A percentile compares a stretch with the other conserved stretches of the same genome.
Evolutionary conservation across 1,140 invertebrate species (phyloP).

Genomic region (Trachymyrmex septentrionalis): DNA sequence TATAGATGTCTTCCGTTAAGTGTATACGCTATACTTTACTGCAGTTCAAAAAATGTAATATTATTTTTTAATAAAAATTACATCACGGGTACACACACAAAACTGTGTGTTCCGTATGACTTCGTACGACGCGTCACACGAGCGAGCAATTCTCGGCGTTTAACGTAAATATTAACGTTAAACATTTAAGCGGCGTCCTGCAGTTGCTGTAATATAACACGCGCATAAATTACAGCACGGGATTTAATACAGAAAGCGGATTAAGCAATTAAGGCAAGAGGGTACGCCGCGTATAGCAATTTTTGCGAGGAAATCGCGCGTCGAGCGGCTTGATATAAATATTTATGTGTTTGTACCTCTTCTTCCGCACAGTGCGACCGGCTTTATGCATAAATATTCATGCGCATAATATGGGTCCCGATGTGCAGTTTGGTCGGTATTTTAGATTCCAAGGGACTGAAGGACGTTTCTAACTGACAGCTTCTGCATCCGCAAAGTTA

Average conservation of each 20-base stretch:
- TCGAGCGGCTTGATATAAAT: constrained; percentile 62
- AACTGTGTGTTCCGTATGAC: too few species aligned
- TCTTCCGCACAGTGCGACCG: constrained; percentile 52
- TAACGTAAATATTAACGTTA: constrained; percentile 58
- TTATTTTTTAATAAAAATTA: background rate
- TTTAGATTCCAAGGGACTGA: constrained; percentile 22
- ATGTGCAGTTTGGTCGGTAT: constrained; percentile 56
- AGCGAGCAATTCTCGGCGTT: constrained; percentile 19
- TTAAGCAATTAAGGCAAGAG: constrained; percentile 58
- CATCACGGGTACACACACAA: background rate
- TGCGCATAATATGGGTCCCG: constrained; percentile 56
- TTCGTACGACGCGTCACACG: background rate
- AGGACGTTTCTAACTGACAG: constrained; percentile 44
- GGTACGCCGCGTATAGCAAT: constrained; percentile 54
- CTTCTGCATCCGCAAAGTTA: constrained; percentile 34
- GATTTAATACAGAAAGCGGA: constrained; percentile 60
- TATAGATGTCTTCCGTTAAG: background rate
- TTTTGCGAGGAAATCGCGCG: constrained; percentile 63
- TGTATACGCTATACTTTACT: background rate
- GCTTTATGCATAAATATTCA: constrained; percentile 64
- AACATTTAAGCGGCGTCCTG: constrained; percentile 51
- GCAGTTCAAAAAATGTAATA: background rate
- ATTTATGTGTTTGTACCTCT: constrained; percentile 62
- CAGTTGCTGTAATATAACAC: constrained; percentile 47
- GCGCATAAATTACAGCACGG: constrained; percentile 51